These are phyloP conservation scores for Athalia cordata DNA, from an alignment of 2,888 invertebrate genomes.

Conservation along the genomic window DNA sequence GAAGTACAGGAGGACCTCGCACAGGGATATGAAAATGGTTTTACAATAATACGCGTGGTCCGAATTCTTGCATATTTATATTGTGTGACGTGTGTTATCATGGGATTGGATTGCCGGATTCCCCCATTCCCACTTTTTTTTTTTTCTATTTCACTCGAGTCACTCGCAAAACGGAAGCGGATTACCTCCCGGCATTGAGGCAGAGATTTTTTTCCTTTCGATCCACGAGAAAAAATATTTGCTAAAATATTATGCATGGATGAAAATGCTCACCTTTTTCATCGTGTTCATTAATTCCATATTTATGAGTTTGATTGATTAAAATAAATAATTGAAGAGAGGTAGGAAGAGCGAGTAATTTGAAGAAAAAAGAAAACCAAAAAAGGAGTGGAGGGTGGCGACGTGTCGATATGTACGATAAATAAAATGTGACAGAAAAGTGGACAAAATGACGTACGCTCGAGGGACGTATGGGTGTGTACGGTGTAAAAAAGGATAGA, in stretches of 20 bases:
- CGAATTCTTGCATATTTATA: slow-evolving; percentile 46
- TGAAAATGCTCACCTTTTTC: not conserved
- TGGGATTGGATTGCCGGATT: slow-evolving; percentile 40
- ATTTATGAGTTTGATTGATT: too few species aligned
- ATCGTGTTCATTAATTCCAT: too few species aligned
- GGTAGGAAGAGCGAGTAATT: not conserved
- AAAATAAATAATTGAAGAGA: too few species aligned
- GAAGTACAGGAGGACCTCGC: slow-evolving; percentile 34
- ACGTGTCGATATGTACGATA: not conserved
- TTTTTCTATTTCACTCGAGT: slow-evolving; percentile 18
- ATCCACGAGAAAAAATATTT: slow-evolving; percentile 16
- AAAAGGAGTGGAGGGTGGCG: not conserved
- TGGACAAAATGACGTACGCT: slow-evolving; percentile 23
- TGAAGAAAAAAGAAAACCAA: not conserved
- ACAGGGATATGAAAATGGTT: slow-evolving; percentile 44
- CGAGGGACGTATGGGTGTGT: not conserved
- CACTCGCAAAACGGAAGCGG: slow-evolving; percentile 27
- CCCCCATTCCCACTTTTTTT: not conserved
- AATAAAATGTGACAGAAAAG: slow-evolving; percentile 17
- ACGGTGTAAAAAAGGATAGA: not conserved
- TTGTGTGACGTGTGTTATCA: slow-evolving; percentile 44
- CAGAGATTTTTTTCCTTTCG: not conserved
- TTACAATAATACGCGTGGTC: slow-evolving; percentile 47
- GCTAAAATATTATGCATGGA: not conserved
- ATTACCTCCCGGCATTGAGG: slow-evolving; percentile 19